Evolutionary conservation across 2,888 invertebrate species (phyloP), one percentile per base, ranked within the genome.

Genomic region (Amblyjoppa proteus): DNA sequence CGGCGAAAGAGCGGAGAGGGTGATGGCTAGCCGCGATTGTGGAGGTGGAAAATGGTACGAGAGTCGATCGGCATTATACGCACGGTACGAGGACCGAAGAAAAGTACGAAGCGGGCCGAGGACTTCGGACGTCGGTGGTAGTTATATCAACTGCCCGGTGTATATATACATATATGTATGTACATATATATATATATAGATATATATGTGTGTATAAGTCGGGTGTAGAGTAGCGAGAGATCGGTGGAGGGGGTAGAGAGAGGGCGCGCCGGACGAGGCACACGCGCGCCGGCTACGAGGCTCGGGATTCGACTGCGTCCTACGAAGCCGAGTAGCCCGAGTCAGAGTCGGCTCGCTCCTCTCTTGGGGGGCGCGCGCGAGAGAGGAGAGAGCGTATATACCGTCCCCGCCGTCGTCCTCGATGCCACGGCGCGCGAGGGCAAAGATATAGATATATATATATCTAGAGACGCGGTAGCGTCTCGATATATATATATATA

Each of bases 251-350:
- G 85, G 81, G 74, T 56, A 77, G 79, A 75, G 75, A 76, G 51
- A 53, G 77, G 83, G 78, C 73, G 79, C 79, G 85, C 85, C 80
- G 81, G 84, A 80, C 84, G 87, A 85, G 85, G 85, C 86, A 88
- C 88, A 89, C 89, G 88, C 88, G 89, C 88, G 89, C 89, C 89
- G 84, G 80, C 87, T 82, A 73, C 83, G 85, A 85, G 84, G 71
- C 83, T 87, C 85, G 85, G 89, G 88, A 89, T 87, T 90, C 91
- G 89, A 90, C 89, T 89, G 89, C 88, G 88, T 89, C 88, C 87
- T 83, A 86, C 87, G 87, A 90, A 90, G 88, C 89, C 90, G 90
- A 89, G 89, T 89, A 90, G 88, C 89, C 87, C 82, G 84, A 88
- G 89, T 79, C 64, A 49, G 28, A 79, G 79, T 89, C 87, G 89